Evolutionary conservation across 2,888 invertebrate species (phyloP).

Genomic region (Plagiodera versicolora): DNA sequence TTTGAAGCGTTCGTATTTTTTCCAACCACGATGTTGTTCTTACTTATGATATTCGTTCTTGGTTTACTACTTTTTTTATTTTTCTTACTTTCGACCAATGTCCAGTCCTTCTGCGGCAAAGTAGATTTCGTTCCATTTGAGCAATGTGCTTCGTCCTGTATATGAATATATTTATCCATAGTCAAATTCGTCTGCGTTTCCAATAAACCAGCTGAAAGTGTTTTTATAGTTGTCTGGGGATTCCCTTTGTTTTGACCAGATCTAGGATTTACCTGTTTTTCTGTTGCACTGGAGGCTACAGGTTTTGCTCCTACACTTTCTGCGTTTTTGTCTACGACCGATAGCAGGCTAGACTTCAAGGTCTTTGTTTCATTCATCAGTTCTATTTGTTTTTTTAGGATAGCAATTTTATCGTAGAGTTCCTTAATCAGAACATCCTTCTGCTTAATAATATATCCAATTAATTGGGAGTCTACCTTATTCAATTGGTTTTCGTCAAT

Average conservation of each 20-base stretch:
- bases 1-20: constrained; percentile 6
- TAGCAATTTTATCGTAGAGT: background rate
- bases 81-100: constrained; percentile 7
- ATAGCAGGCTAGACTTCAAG: background rate
- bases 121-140: constrained; percentile 3
- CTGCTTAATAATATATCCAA: constrained; percentile 4
- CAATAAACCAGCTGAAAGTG: constrained; percentile 7
- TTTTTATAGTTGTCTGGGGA: constrained; percentile 1
- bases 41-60: constrained; percentile 2
- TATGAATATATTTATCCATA: constrained; percentile 14
- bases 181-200: constrained; percentile 4
- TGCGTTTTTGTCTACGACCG: background rate
- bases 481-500: constrained; percentile 5
- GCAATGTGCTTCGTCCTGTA: constrained; percentile 12
- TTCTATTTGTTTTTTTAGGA: background rate
- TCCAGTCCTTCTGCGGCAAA: constrained; percentile 3
- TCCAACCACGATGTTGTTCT: constrained; percentile 1
- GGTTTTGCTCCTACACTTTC: background rate
- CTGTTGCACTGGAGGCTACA: background rate
- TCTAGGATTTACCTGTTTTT: background rate
- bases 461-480: constrained; percentile 4
- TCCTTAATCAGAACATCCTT: constrained; percentile 5
- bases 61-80: constrained; percentile 6
- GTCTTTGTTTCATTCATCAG: background rate
- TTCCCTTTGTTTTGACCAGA: constrained; percentile 8